Conservation (phyloP, 2,888 invertebrate genomes). For the Pseudoips prasinana region DNA sequence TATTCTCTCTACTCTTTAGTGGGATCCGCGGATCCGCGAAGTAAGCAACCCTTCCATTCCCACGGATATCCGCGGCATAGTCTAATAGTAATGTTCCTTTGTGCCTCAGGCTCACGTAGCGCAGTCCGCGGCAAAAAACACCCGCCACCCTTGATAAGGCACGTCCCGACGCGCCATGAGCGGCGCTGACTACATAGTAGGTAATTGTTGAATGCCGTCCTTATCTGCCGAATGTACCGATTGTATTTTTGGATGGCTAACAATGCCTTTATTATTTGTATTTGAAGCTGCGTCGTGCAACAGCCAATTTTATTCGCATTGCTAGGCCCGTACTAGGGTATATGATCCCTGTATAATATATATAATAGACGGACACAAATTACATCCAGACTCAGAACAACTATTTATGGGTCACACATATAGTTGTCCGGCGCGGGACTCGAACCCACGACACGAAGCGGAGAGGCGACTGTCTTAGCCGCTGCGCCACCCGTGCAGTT, state of each 20-base stretch:
- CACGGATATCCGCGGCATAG: constrained; percentile 50
- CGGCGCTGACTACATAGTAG: constrained; percentile 36
- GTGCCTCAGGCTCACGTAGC: constrained; percentile 28
- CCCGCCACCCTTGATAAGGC: constrained; percentile 52
- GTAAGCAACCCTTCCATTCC: constrained; percentile 49
- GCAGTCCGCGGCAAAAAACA: constrained; percentile 42
- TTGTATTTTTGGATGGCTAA: constrained; percentile 24
- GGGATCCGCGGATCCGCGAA: constrained; percentile 30
- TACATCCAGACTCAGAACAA: no score
- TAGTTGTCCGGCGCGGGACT: no score
- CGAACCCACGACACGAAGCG: no score
- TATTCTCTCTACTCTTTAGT: no score
- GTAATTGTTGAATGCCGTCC: constrained; percentile 16
- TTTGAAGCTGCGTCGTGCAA: neutral
- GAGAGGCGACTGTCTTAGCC: no score
- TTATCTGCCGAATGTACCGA: constrained; percentile 30
- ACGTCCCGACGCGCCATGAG: constrained; percentile 47
- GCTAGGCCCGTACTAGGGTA: no score
- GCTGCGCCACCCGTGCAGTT: no score
- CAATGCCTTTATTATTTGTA: neutral
- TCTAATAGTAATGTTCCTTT: constrained; percentile 36
- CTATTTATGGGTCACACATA: no score
- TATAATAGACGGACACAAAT: no score
- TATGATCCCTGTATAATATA: no score
- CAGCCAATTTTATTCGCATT: no score